A percentile compares a stretch with the other conserved stretches of the same genome.
Conservation (phyloP, 2,797 vertebrate genomes). For the Amblyopsis hoosieri region DNA sequence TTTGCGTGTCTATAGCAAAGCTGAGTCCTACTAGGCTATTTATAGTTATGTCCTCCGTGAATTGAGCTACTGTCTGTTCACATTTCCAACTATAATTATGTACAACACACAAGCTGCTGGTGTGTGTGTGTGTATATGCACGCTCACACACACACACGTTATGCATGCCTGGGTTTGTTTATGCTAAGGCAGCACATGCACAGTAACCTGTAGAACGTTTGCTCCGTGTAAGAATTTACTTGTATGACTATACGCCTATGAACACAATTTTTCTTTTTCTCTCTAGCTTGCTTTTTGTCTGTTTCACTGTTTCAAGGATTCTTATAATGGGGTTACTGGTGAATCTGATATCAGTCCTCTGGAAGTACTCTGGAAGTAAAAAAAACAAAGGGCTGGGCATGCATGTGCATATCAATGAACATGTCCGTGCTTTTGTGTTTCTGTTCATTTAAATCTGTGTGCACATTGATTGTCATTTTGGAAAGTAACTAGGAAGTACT, state of each 20-base stretch:
- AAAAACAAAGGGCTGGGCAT: conserved; percentile 76
- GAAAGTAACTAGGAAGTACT: no score
- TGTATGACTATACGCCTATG: conserved; percentile 4
- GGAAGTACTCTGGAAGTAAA: conserved; percentile 81
- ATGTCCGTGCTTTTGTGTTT: background rate
- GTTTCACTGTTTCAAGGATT: background rate
- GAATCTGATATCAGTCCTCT: no score
- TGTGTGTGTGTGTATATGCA: background rate
- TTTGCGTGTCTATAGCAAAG: background rate
- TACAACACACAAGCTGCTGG: background rate
- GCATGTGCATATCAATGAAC: conserved; percentile 1
- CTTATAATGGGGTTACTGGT: no score
- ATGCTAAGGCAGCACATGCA: conserved; percentile 18
- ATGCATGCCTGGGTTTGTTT: background rate
- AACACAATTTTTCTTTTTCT: background rate
- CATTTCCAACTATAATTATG: conserved; percentile 33
- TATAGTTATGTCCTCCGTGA: conserved; percentile 41
- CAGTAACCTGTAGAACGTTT: background rate
- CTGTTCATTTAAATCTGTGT: background rate
- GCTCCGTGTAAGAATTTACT: conserved; percentile 3
- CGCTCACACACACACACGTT: background rate
- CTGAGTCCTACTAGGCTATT: conserved; percentile 44
- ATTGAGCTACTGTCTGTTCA: conserved; percentile 30
- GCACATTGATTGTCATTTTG: no score
- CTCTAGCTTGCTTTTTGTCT: conserved; percentile 38